A percentile compares a stretch with the other conserved stretches of the same genome.
Evolutionary conservation across 2,888 invertebrate species (phyloP).

Genomic region (Ectemnius continuus): DNA sequence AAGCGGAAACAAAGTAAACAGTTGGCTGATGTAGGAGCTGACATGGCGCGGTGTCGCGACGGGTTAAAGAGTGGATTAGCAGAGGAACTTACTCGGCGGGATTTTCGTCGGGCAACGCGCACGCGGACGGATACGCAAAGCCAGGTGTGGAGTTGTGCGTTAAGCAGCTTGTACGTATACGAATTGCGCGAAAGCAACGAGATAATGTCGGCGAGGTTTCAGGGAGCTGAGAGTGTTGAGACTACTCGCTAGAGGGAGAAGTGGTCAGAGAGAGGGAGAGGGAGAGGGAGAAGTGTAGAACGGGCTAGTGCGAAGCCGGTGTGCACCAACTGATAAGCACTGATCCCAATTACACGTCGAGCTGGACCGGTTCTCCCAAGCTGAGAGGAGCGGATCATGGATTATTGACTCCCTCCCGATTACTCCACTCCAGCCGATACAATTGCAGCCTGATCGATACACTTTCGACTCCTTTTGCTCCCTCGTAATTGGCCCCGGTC

Average conservation of each 20-base stretch:
- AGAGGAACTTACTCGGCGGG: not conserved
- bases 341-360: slow-evolving; percentile 76
- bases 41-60: no score
- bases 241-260: slow-evolving; percentile 12
- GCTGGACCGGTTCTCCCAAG: slow-evolving; percentile 65
- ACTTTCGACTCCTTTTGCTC: slow-evolving; percentile 35
- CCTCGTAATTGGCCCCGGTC: no score
- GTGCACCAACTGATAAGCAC: slow-evolving; percentile 75
- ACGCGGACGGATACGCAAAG: not conserved
- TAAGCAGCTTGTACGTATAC: slow-evolving; percentile 38
- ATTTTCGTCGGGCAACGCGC: not conserved
- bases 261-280: slow-evolving; percentile 42
- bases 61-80: not conserved
- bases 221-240: no score
- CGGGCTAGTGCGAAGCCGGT: slow-evolving; percentile 60
- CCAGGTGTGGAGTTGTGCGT: slow-evolving; percentile 38
- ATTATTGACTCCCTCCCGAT: slow-evolving; percentile 74
- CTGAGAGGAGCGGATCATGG: slow-evolving; percentile 72
- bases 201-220: slow-evolving; percentile 9
- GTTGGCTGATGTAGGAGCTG: no score
- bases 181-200: slow-evolving; percentile 42
- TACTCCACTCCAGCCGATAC: slow-evolving; percentile 56
- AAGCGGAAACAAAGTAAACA: no score
- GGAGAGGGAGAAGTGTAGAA: slow-evolving; percentile 47
- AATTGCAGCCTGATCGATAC: slow-evolving; percentile 58